Evolutionary conservation across 2,113 vertebrate species (phyloP).

Genomic region (Chaetodon trifascialis): DNA sequence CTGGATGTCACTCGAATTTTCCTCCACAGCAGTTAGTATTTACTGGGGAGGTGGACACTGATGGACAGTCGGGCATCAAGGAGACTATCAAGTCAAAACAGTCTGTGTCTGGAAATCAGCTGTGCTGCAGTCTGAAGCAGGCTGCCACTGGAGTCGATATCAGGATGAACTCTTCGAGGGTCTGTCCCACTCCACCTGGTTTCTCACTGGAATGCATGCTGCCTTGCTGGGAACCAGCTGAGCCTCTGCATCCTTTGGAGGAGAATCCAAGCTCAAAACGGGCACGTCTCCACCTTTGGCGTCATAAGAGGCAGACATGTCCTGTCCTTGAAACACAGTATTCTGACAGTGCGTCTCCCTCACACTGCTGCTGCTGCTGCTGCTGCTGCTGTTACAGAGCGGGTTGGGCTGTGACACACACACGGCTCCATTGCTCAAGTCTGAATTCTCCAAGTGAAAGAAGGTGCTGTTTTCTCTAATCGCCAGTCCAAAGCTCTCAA

Average conservation of each 20-base stretch:
- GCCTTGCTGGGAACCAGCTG: conserved; percentile 19
- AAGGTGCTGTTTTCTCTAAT: conserved; percentile 54
- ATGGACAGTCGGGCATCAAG: background rate
- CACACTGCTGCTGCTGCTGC: background rate
- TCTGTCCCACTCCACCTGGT: conserved; percentile 81
- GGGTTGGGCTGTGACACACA: background rate
- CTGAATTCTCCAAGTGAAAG: conserved; percentile 54
- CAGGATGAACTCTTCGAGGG: conserved; percentile 66
- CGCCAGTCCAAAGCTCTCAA: conserved; percentile 72
- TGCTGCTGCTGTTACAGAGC: background rate
- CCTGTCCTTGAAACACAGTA: background rate
- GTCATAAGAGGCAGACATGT: background rate
- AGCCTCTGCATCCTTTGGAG: conserved; percentile 8
- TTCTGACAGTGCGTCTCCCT: conserved; percentile 23
- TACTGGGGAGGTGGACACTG: background rate
- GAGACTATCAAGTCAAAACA: background rate
- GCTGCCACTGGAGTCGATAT: conserved; percentile 26
- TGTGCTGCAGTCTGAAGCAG: background rate
- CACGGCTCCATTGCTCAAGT: conserved; percentile 17
- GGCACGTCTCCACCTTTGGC: background rate
- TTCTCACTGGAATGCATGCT: conserved; percentile 55
- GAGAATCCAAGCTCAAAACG: background rate
- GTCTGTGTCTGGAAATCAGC: background rate
- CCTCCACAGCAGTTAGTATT: background rate
- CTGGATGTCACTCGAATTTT: background rate